Base-by-base conservation (phyloP, 2,113 vertebrate species). In the Connochaetes taurinus region DNA sequence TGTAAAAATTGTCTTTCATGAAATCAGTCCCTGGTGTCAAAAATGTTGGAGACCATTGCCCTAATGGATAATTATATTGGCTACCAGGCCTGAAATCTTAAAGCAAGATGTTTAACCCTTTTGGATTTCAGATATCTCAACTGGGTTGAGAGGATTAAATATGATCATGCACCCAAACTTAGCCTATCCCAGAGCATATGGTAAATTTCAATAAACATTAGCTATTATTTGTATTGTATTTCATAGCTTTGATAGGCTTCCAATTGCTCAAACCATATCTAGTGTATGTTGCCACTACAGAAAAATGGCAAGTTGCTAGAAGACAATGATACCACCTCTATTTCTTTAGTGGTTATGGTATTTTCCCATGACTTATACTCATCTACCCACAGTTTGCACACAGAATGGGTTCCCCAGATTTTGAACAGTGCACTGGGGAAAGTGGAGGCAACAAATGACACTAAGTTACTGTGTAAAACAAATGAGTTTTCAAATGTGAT, bases 401-500 rank as follows among this genome's bases (percentile, higher is more conserved):
- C 16, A 81, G 50, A 93, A 97, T 55, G 36, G 29, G 45, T 71
- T 74, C 25, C 52, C 45, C 50, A 88, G 58, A 82, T 92, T 74
- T 95, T 53, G 60, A 91, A 53, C 11, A 43, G 43, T 62, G 36
- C 27, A 45, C 9, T 43, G 27, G 25, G 21, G 11, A 81, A 33
- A 89, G n/a, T 43, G 5, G 31, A 96, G 82, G 14, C 71, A 81
- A 95, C 17, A 60, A 36, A 93, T n/a, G 50, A 87, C 85, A 97
- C 86, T 89, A 97, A 97, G 93, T 92, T 52, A 89, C 93, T 71
- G 25, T 74, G 21, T 50, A n/a, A 97, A 97, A 91, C 50, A 90
- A 92, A 55, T 85, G 85, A 47, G 93, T 52, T 85, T 93, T 87
- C 52, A 78, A 45, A 93, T 87, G 31, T 87, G 87, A 90, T 97